Evolutionary conservation across 92 coral and sea anemone species (phyloP).

Genomic region (Meandrina meandrites): DNA sequence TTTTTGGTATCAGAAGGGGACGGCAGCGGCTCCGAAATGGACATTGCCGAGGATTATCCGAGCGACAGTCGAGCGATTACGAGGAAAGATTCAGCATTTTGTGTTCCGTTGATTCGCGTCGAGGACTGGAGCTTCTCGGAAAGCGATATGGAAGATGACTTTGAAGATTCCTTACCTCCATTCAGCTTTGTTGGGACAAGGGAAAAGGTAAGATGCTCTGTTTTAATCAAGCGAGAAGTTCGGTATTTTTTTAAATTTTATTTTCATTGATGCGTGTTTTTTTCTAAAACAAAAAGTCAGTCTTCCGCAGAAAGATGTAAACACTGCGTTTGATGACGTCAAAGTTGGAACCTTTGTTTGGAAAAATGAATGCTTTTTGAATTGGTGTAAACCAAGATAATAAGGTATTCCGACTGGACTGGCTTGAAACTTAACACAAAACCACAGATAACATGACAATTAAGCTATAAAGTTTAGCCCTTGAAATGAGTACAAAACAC

Average conservation of each 20-base stretch:
- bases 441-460: neutral
- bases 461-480: neutral
- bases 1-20: neutral
- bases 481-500: neutral
- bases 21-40: slow-evolving; percentile 33
- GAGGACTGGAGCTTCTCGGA: slow-evolving; percentile 73
- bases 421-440: neutral
- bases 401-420: neutral
- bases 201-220: slow-evolving; percentile 14
- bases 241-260: neutral
- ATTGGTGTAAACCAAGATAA: neutral
- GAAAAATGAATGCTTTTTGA: neutral
- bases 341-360: neutral
- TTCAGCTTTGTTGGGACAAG: slow-evolving; percentile 44
- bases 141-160: slow-evolving; percentile 43
- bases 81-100: slow-evolving; percentile 32
- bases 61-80: slow-evolving; percentile 22
- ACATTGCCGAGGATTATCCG: slow-evolving; percentile 40
- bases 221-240: neutral
- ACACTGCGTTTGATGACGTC: slow-evolving; percentile 7
- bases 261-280: neutral
- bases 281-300: neutral
- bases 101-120: slow-evolving; percentile 64
- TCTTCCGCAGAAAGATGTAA: neutral
- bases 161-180: slow-evolving; percentile 27